Evolutionary conservation across 2,113 vertebrate species (phyloP).

Genomic region (Mastomys natalensis): DNA sequence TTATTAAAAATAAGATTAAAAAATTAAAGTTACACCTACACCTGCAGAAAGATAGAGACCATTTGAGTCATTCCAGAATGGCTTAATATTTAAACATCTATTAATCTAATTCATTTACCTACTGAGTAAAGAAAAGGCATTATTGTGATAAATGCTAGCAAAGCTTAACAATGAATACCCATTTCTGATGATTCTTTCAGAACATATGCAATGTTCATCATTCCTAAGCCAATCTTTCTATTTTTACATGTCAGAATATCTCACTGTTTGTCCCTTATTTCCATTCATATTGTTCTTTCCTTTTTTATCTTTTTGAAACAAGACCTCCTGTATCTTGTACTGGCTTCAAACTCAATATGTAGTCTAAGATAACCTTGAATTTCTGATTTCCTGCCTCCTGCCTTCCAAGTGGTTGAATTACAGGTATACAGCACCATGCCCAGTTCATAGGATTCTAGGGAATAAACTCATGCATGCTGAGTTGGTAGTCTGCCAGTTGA

Average conservation of each 20-base stretch:
- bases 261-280: neutral
- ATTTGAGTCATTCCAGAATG: neutral
- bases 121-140: conserved; percentile 3
- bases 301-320: neutral
- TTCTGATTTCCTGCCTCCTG: neutral
- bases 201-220: neutral
- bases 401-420: neutral
- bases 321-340: neutral
- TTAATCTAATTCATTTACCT: conserved; percentile 7
- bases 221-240: neutral
- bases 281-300: neutral
- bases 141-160: neutral
- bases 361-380: neutral
- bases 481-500: neutral
- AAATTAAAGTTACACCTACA: neutral
- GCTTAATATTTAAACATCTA: conserved; percentile 21
- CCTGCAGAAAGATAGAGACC: neutral
- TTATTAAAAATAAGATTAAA: too few species aligned
- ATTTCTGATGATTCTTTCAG: neutral
- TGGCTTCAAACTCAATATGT: neutral
- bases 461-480: neutral
- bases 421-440: neutral
- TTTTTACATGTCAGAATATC: neutral
- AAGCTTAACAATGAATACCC: neutral
- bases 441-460: neutral